Percentiles rank a stretch among this genome's conserved stretches.
Evolutionary conservation across 2,113 vertebrate species (phyloP).

Genomic region (Tragelaphus strepsiceros): DNA sequence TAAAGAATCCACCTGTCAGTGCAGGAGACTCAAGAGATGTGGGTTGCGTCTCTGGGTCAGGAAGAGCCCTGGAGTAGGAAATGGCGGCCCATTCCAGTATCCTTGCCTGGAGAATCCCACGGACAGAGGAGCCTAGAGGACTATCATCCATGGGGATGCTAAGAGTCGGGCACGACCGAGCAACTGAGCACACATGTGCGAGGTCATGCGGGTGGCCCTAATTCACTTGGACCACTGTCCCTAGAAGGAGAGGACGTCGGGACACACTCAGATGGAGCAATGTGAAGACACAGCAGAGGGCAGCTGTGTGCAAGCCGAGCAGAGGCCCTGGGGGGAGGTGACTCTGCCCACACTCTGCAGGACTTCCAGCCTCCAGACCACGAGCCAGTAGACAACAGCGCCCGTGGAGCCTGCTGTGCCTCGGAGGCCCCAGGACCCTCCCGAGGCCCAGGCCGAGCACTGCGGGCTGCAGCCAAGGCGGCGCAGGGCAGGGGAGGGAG

Average conservation of each 20-base stretch:
- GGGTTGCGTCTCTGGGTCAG: neutral
- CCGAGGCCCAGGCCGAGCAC: fast-evolving
- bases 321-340: neutral
- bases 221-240: neutral
- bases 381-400: fast-evolving
- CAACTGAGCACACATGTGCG: fast-evolving
- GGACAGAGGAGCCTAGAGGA: neutral
- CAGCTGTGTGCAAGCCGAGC: too few relatives aligned
- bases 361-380: neutral
- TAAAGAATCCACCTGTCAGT: neutral
- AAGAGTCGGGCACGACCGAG: neutral
- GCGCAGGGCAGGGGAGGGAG: neutral
- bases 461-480: neutral
- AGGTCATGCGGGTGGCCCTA: neutral
- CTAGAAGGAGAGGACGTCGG: neutral
- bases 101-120: neutral
- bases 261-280: neutral
- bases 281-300: neutral
- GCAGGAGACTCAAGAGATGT: neutral
- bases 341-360: fast-evolving
- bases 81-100: neutral
- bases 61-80: neutral
- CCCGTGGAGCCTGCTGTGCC: fast-evolving
- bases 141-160: neutral
- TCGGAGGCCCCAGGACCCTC: neutral